A percentile compares a stretch with the other conserved stretches of the same genome.
Evolutionary conservation across 2,888 invertebrate species (phyloP).

Genomic region (Ischnus inquisitorius): DNA sequence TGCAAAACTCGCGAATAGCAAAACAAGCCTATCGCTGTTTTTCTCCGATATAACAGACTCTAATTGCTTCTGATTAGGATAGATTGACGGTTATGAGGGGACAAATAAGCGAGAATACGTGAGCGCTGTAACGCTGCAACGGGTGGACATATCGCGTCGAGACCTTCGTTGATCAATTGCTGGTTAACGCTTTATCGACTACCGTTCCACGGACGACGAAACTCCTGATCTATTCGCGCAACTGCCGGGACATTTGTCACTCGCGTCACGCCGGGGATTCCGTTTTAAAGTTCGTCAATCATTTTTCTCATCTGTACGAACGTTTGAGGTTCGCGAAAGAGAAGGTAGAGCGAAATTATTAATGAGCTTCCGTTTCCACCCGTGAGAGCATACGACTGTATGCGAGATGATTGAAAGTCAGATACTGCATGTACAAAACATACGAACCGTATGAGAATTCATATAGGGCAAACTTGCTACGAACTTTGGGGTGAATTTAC

Average conservation of each 20-base stretch:
- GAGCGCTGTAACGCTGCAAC: not conserved
- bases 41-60: conserved; percentile 58
- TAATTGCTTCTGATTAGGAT: conserved; percentile 79
- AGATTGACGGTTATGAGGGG: conserved; percentile 78
- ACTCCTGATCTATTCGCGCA: not conserved
- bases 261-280: not conserved
- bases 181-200: conserved; percentile 45
- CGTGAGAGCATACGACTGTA: not conserved
- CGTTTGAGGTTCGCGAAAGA: not conserved
- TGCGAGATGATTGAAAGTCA: not conserved
- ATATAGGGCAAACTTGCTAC: not conserved
- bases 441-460: too few species aligned
- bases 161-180: conserved; percentile 38
- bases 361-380: not conserved
- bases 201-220: not conserved
- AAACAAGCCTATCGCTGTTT: conserved; percentile 2
- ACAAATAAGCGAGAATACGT: conserved; percentile 66
- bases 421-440: not conserved
- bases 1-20: not conserved
- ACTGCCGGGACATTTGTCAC: not conserved
- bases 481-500: not conserved
- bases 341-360: not conserved
- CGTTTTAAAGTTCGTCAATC: too few species aligned
- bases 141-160: conserved; percentile 8
- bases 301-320: not conserved